These are phyloP conservation scores for Tragelaphus strepsiceros DNA, from an alignment of 2,113 vertebrate genomes.

Conservation along the genomic window DNA sequence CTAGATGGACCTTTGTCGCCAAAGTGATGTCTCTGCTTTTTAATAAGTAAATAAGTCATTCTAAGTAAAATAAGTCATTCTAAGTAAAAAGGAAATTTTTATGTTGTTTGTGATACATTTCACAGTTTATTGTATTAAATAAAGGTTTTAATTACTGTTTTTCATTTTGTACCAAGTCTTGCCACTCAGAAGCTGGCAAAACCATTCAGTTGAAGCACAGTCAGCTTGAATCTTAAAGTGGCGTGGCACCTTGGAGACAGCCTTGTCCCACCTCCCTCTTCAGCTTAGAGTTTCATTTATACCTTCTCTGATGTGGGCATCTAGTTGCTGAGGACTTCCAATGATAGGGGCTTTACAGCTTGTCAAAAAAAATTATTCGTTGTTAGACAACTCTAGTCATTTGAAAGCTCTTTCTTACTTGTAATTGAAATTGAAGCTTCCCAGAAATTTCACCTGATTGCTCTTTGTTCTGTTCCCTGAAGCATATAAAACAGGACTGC, in stretches of 20 bases:
- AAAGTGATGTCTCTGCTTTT: neutral
- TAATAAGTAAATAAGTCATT: neutral
- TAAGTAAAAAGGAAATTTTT: neutral
- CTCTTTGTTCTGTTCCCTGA: neutral
- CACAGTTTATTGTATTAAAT: neutral
- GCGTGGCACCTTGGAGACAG: neutral
- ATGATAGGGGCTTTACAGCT: neutral
- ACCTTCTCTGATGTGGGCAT: neutral
- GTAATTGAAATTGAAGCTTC: constrained; percentile 13
- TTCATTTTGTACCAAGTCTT: neutral
- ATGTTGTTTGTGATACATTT: neutral
- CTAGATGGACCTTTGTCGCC: neutral
- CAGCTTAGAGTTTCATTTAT: neutral
- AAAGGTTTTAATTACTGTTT: neutral
- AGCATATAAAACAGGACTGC: neutral
- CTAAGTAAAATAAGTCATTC: neutral
- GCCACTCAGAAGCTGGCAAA: neutral
- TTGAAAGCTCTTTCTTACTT: constrained; percentile 21
- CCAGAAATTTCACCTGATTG: neutral
- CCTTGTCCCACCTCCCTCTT: neutral
- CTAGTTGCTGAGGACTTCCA: neutral
- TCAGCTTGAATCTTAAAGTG: neutral
- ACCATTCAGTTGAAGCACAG: neutral
- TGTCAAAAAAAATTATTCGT: neutral
- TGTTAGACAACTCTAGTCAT: constrained; percentile 1